These are phyloP conservation scores for Cochlearius cochlearius DNA, from an alignment of 2,113 vertebrate species.

Conservation along the genomic window DNA sequence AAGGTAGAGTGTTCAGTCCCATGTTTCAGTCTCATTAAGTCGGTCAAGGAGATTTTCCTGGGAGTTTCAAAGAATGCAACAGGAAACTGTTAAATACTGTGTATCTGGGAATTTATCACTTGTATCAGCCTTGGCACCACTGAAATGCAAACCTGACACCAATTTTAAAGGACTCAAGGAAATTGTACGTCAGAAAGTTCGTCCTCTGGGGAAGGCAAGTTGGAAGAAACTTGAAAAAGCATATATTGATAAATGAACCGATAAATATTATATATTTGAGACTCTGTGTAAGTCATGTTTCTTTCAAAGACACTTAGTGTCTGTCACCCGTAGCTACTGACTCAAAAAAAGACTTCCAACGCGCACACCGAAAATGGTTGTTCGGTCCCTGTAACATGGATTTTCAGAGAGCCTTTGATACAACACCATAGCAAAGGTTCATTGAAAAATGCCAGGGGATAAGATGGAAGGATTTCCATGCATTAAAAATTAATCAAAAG, in stretches of 20 bases:
- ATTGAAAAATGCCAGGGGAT: not conserved
- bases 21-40: not conserved
- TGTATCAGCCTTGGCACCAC: not conserved
- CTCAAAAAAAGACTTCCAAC: not conserved
- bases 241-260: not conserved
- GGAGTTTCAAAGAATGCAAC: not conserved
- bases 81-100: not conserved
- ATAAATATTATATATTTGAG: not conserved
- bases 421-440: fast-evolving
- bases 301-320: not conserved
- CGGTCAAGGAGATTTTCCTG: not conserved
- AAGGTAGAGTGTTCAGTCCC: not conserved
- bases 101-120: not conserved
- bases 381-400: not conserved
- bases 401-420: not conserved
- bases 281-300: not conserved
- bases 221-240: not conserved
- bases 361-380: not conserved
- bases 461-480: not conserved
- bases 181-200: not conserved
- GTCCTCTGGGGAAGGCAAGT: not conserved
- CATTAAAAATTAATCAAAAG: not conserved
- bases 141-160: not conserved
- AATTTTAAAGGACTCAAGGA: not conserved
- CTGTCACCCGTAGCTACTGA: not conserved